These are phyloP conservation scores for Luscinia megarhynchos DNA, from an alignment of 2,797 vertebrate genomes.

Conservation along the genomic window DNA sequence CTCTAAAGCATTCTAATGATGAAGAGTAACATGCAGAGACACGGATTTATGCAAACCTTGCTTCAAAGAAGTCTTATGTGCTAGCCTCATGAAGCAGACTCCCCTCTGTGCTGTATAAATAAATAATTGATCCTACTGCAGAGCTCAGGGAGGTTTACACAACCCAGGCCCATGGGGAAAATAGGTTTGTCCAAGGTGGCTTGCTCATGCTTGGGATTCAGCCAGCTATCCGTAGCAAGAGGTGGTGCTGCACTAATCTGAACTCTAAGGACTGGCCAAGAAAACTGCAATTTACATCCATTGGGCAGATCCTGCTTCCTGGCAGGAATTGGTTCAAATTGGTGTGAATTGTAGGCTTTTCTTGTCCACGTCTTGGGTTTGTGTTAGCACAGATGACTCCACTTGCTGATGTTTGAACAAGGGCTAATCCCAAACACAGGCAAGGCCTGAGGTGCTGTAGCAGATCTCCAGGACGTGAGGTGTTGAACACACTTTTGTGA, in stretches of 20 bases:
- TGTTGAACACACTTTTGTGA: constrained; percentile 7
- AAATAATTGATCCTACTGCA: constrained; percentile 15
- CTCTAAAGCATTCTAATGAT: constrained; percentile 70
- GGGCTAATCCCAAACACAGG: constrained; percentile 24
- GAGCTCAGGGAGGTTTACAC: constrained; percentile 66
- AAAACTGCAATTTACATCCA: not conserved
- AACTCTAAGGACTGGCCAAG: constrained; percentile 14
- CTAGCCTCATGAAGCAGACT: constrained; percentile 45
- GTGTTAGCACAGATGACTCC: constrained; percentile 4
- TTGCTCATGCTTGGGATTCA: constrained; percentile 51
- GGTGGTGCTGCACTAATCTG: constrained; percentile 22
- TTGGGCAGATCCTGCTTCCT: not conserved
- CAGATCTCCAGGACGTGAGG: constrained; percentile 34
- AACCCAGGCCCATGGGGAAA: constrained; percentile 54
- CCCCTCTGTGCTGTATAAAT: not conserved
- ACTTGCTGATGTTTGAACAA: constrained; percentile 28
- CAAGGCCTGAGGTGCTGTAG: constrained; percentile 21
- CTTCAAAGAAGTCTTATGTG: constrained; percentile 33
- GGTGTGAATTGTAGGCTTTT: constrained; percentile 9
- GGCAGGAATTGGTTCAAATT: not conserved
- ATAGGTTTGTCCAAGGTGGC: constrained; percentile 37
- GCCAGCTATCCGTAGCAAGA: constrained; percentile 21
- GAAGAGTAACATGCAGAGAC: constrained; percentile 59
- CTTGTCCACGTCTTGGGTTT: constrained; percentile 21
- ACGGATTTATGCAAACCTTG: constrained; percentile 50